Base-by-base conservation (phyloP, 2,113 vertebrate genomes). In the Rhipidura dahli region DNA sequence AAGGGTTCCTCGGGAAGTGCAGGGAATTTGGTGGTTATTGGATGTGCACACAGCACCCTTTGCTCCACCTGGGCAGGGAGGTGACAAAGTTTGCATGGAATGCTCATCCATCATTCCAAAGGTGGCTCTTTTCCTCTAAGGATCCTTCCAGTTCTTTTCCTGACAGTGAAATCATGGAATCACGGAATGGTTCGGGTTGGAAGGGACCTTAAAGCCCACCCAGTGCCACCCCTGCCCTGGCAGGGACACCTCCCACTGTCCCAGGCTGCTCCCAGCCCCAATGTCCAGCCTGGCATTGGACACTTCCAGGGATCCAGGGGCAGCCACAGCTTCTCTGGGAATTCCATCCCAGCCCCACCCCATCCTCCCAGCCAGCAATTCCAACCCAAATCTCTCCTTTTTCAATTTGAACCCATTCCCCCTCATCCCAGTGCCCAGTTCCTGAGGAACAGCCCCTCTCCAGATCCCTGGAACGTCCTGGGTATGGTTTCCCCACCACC, bases 341-440 rank as follows among this genome's bases (percentile, higher is more conserved):
- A 64, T 53, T 21, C 59, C 37, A 63, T 6, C 24, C 37, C 60
- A 64, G 37, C 27, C 5, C 53, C 31, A 23, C 20, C 9, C 33
- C 33, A 24, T 33, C 56, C 33, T 35, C 54, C 31, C 54, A 63
- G 19, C 1, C 35, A 63, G 30, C 6, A 64, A 53, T 51, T 64
- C 75, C 56, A 27, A 8, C 8, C 71, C 1, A 11, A 30, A 30
- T 8, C 4, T 8, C 54, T 20, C 15, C 9, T 75, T 20, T 75
- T 4, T 23, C 42, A 10, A 1, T 9, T 2, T 6, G 15, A 31
- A 19, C 5, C 72, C 56, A 4, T 8, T 18, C n/a, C 54, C 21
- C 54, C 1, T 1, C 18, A 4, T 37, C 40, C 42, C 2, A n/a
- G 1, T 6, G 42, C 5, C 11, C 33, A 24, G 1, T 9, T 15